Percentiles rank a stretch among this genome's conserved stretches.
phyloP scores from a whole-genome alignment of 2,113 vertebrate genomes.

The Cebus imitator region DNA sequence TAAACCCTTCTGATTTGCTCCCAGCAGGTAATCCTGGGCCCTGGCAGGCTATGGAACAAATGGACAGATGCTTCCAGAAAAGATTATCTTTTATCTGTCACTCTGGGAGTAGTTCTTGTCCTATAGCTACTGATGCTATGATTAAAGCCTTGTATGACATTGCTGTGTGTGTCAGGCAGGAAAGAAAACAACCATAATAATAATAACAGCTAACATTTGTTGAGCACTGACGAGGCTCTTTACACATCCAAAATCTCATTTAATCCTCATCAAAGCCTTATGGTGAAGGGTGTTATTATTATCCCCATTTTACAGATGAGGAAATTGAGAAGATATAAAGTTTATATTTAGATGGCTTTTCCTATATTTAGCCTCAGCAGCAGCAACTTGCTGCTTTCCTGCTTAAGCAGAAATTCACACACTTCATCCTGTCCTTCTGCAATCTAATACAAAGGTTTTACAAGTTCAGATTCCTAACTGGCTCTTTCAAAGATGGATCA shows the following conservation, averaged over 20 bases:
- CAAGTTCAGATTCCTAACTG: neutral
- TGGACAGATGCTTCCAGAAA: constrained; percentile 68
- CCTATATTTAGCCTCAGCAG: neutral
- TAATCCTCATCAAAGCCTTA: neutral
- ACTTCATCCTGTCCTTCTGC: neutral
- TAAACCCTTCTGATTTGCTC: constrained; percentile 42
- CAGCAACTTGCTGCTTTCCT: neutral
- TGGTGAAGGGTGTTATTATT: neutral
- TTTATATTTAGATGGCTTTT: neutral
- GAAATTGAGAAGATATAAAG: neutral
- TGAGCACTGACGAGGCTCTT: neutral
- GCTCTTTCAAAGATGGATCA: neutral
- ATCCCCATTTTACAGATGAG: constrained; percentile 38
- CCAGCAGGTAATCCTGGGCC: constrained; percentile 19
- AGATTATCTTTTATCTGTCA: constrained; percentile 62
- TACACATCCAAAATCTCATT: neutral
- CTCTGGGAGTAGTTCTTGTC: constrained; percentile 31
- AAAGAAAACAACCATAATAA: neutral
- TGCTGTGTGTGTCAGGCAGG: neutral
- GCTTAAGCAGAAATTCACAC: neutral
- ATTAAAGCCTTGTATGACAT: constrained; percentile 16
- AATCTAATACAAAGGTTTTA: neutral
- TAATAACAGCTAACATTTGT: neutral
- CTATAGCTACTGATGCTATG: neutral
- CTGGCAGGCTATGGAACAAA: constrained; percentile 59